Conservation (phyloP, 2,888 invertebrate species). For the Meiosimyza decipiens region DNA sequence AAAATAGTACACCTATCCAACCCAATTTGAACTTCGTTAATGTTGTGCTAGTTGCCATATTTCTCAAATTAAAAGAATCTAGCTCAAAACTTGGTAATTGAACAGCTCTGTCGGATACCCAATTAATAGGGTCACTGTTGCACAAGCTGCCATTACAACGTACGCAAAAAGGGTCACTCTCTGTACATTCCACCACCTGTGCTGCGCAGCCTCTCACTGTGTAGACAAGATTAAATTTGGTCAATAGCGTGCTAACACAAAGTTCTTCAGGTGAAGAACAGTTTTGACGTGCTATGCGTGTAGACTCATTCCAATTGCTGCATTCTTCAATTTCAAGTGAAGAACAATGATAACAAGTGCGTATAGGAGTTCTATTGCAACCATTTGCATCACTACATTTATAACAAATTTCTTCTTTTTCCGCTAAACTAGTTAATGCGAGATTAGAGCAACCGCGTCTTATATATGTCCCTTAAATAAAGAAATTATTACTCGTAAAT, state of each 20-base stretch:
- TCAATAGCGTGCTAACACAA: conserved; percentile 57
- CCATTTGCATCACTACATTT: conserved; percentile 53
- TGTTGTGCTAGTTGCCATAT: no score
- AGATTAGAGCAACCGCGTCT: conserved; percentile 56
- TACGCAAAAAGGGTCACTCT: conserved; percentile 58
- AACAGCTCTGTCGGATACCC: no score
- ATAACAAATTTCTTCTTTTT: conserved; percentile 50
- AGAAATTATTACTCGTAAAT: not conserved
- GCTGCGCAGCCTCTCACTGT: conserved; percentile 56
- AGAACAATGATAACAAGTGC: conserved; percentile 59
- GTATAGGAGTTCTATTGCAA: conserved; percentile 55
- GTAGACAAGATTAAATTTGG: conserved; percentile 51
- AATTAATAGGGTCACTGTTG: conserved; percentile 44
- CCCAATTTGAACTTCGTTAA: no score
- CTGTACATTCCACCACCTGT: conserved; percentile 55
- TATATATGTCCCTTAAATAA: conserved; percentile 48
- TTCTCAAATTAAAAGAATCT: no score
- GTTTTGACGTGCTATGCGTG: conserved; percentile 46
- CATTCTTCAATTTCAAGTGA: conserved; percentile 54
- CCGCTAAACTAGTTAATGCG: conserved; percentile 34
- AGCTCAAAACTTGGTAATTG: no score
- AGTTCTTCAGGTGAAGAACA: conserved; percentile 52
- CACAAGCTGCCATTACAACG: conserved; percentile 59
- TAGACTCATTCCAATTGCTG: conserved; percentile 44
- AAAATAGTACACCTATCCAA: no score